phyloP scores from a whole-genome alignment of 2,888 invertebrate genomes.

The Rotaria macrura region DNA sequence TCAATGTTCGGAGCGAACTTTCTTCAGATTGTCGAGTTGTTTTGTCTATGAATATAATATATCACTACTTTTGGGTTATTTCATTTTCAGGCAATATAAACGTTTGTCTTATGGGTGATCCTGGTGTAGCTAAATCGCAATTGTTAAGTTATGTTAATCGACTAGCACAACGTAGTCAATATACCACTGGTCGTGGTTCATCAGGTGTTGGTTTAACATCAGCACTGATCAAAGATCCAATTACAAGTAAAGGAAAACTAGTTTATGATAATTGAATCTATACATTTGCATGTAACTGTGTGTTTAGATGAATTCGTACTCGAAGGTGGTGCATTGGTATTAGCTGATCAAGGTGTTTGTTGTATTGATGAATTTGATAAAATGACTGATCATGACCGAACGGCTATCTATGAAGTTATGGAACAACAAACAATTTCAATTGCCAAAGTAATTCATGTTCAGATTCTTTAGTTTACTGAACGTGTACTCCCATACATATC shows the following conservation, averaged over 20 bases:
- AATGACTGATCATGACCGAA: conserved; percentile 66
- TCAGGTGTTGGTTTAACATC: conserved; percentile 98
- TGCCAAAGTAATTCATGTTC: conserved; percentile 56
- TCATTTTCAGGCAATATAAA: conserved; percentile 60
- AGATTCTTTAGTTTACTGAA: too few species aligned
- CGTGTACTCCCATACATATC: too few species aligned
- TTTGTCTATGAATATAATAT: too few species aligned
- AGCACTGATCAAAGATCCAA: conserved; percentile 88
- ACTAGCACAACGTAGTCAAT: conserved; percentile 79
- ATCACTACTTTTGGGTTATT: too few species aligned
- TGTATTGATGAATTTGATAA: conserved; percentile 99
- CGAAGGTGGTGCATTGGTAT: conserved; percentile 87
- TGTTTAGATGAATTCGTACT: conserved; percentile 15
- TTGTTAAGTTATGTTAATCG: conserved; percentile 84
- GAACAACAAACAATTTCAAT: conserved; percentile 99
- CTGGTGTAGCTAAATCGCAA: conserved; percentile 97
- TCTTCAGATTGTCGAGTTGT: too few species aligned
- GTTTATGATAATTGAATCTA: conserved; percentile 61
- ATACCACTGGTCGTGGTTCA: conserved; percentile 88
- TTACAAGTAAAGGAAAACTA: conserved; percentile 66
- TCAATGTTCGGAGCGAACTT: too few species aligned
- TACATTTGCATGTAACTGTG: conserved; percentile 26
- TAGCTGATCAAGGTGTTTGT: conserved; percentile 91
- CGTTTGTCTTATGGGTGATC: conserved; percentile 97
- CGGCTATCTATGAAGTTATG: conserved; percentile 51